These are phyloP conservation scores for Argya squamiceps DNA, from an alignment of 2,797 vertebrate species.

Conservation along the genomic window DNA sequence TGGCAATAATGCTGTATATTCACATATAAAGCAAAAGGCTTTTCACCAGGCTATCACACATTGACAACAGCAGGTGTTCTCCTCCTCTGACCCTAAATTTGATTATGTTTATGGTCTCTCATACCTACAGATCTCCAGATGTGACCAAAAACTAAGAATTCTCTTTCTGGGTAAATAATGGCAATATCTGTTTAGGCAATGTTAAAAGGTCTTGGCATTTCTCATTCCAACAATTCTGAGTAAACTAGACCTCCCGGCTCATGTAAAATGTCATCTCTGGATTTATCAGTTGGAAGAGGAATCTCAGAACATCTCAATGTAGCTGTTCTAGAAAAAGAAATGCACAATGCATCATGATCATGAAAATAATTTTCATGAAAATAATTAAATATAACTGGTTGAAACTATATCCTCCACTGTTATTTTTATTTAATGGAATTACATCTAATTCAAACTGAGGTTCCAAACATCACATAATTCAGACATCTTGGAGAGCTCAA, in stretches of 20 bases:
- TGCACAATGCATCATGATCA: not conserved
- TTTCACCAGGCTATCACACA: not conserved
- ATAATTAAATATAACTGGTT: not conserved
- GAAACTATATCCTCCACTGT: not conserved
- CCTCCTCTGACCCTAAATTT: not conserved
- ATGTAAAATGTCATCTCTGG: not conserved
- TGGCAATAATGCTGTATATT: not conserved
- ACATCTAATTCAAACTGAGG: not conserved
- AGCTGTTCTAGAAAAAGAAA: not conserved
- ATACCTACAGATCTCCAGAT: not conserved
- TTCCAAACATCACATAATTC: not conserved
- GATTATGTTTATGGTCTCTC: not conserved
- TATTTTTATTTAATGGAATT: not conserved
- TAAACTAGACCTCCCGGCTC: not conserved
- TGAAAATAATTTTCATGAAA: not conserved
- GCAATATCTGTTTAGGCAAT: not conserved
- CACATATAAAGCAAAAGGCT: not conserved
- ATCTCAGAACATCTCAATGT: not conserved
- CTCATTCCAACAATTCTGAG: not conserved
- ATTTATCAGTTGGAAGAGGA: not conserved
- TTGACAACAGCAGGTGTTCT: not conserved
- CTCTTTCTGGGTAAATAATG: not conserved
- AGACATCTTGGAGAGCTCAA: not conserved
- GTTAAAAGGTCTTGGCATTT: not conserved
- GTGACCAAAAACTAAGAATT: not conserved